These are phyloP conservation scores for Apostichopus japonicus DNA, from an alignment of 35 echinoderm and acorn worm species.

Conservation along the genomic window DNA sequence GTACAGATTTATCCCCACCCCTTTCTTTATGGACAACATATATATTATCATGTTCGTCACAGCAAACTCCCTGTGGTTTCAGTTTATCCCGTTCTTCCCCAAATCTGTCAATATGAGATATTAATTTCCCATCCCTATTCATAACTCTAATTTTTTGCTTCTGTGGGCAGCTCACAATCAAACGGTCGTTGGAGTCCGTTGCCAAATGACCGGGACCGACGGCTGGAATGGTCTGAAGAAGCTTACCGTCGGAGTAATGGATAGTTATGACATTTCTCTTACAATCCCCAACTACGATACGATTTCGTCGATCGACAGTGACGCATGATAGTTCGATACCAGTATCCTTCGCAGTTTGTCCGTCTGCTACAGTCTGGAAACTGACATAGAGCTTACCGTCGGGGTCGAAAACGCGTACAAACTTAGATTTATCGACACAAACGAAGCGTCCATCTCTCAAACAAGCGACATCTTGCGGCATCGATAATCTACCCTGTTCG, in stretches of 20 bases:
- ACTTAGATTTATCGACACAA: slow-evolving; percentile 82
- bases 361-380: slow-evolving; percentile 62
- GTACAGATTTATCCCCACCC: slow-evolving; percentile 85
- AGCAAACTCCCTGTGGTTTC: slow-evolving; percentile 80
- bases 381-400: slow-evolving; percentile 67
- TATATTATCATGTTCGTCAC: slow-evolving; percentile 83
- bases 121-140: slow-evolving; percentile 71
- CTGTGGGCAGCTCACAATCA: slow-evolving; percentile 81
- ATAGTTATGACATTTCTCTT: slow-evolving; percentile 85
- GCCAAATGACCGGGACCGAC: slow-evolving; percentile 77
- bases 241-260: slow-evolving; percentile 76
- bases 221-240: slow-evolving; percentile 72
- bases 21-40: slow-evolving; percentile 90
- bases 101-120: slow-evolving; percentile 72
- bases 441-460: slow-evolving; percentile 84
- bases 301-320: slow-evolving; percentile 78
- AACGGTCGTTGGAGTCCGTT: slow-evolving; percentile 68
- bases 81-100: slow-evolving; percentile 73
- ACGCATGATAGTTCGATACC: slow-evolving; percentile 83
- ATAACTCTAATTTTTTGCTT: slow-evolving; percentile 89
- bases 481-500: slow-evolving; percentile 69
- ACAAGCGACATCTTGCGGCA: slow-evolving; percentile 93
- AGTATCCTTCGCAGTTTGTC: neutral
- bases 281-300: slow-evolving; percentile 81
- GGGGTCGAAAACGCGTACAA: slow-evolving; percentile 73